Base-by-base conservation (phyloP, 2,113 vertebrate species). In the Otolemur garnettii region DNA sequence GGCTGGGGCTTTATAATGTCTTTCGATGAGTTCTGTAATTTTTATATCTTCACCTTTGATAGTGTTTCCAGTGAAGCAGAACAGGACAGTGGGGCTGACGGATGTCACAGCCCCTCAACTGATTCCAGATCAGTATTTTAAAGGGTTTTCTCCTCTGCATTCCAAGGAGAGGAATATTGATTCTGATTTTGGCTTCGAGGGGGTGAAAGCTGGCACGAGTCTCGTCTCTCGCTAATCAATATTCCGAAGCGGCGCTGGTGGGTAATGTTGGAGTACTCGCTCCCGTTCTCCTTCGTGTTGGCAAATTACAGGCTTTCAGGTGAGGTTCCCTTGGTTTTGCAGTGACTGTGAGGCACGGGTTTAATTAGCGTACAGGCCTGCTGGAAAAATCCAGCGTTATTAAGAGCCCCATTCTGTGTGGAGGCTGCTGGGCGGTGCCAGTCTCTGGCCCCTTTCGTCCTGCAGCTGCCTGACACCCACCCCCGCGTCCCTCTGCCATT, bases 151-250 rank as follows among this genome's bases (percentile, higher is more conserved):
- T 82, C 89, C 62, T 71, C 74, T 81, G 1, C 2, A 22, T 78
- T 93, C 66, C 35, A 9, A 57, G 95, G 96, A 95, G 87, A 95
- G 57, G 97, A 96, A 80, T 91, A 94, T 90, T 92, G 97, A 97
- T 96, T 72, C 26, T 17, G 86, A 62, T 38, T 60, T 38, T 60
- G 92, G 93, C 95, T 87, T 96, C 9, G 7, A n/a, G 91, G 0
- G 14, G 84, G 80, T 91, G 87, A 30, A 0, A 94, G 92, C 85
- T 35, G 78, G 62, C 2, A 3, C 1, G 62, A 78, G 50, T 68
- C 96, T 91, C 0, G 0, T 71, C 80, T 62, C 78, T 62, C 0
- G 1, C 95, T 89, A 35, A 66, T 98, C 87, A 15, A 42, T 80
- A 74, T 84, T 93, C 75, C 1, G 5, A 71, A 30, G 74, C 66